A percentile compares a stretch with the other conserved stretches of the same genome.
These are phyloP conservation scores for Apocrypta bakeri DNA, from an alignment of 1,140 invertebrate species.

Conservation along the genomic window DNA sequence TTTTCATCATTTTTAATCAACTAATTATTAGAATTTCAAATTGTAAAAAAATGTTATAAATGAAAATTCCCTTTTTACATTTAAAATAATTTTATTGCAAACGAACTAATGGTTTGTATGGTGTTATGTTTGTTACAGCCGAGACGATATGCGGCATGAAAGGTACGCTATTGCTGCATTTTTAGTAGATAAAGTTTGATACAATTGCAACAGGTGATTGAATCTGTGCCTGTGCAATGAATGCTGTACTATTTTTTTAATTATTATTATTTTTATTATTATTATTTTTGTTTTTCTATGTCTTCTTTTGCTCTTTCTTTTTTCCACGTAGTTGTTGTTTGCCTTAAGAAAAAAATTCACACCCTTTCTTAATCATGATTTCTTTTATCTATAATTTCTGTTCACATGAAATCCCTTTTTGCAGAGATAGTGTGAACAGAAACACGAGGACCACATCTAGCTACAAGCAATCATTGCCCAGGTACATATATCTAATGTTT, in stretches of 20 bases:
- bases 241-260: slow-evolving; percentile 63
- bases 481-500: slow-evolving; percentile 73
- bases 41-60: neutral
- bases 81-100: neutral
- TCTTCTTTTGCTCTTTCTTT: slow-evolving; percentile 6
- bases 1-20: no score
- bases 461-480: slow-evolving; percentile 76
- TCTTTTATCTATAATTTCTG: slow-evolving; percentile 72
- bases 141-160: slow-evolving; percentile 75
- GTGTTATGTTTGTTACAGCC: slow-evolving; percentile 72
- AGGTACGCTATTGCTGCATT: slow-evolving; percentile 75
- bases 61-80: neutral
- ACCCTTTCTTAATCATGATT: slow-evolving; percentile 33
- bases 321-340: slow-evolving; percentile 38
- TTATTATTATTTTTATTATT: slow-evolving; percentile 18
- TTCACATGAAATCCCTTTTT: slow-evolving; percentile 75
- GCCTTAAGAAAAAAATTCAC: slow-evolving; percentile 8
- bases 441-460: slow-evolving; percentile 75
- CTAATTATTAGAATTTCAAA: neutral
- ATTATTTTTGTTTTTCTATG: slow-evolving; percentile 51
- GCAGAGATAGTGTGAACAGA: slow-evolving; percentile 76
- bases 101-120: slow-evolving; percentile 48
- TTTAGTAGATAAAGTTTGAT: slow-evolving; percentile 70
- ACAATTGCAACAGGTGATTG: slow-evolving; percentile 73
- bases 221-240: slow-evolving; percentile 75